Base-by-base conservation (phyloP, 2,888 invertebrate species). In the Plagiodera versicolora region DNA sequence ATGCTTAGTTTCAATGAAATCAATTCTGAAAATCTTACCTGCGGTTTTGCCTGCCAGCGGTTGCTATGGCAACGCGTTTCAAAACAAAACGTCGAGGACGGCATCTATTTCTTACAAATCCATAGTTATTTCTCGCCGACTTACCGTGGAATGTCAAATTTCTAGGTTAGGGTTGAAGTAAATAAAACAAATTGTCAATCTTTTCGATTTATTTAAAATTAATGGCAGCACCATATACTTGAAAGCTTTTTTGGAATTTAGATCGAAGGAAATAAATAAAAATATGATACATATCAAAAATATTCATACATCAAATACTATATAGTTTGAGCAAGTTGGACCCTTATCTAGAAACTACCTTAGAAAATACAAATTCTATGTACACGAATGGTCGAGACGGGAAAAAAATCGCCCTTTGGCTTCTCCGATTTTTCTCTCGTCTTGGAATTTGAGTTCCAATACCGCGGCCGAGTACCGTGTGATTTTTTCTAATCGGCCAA, bases 301-400 rank as follows among this genome's bases (percentile, higher is more conserved):
- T 71, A 72, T 67, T 64, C 70, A 68, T 71, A 71, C 68, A 71
- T 67, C 70, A 70, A 72, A 70, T 67, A 71, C 54, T 68, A 71
- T 69, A 71, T 70, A 71, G 74, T 80, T n/a, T 79, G 80, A 79
- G 79, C 80, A 80, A 79, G 77, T 79, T 79, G 79, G 78, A 77
- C 77, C 72, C 77, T 73, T 77, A 75, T 71, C 72, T 76, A 75
- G 70, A 63, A 69, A 67, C 63, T 63, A 65, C 39, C 63, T 67
- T 66, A 57, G 68, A 69, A 66, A 70, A 67, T 57, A 62, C 67
- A 66, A 69, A 53, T 64, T 68, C 64, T 72, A 73, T 74, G 63
- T 73, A 74, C 71, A 73, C 66, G 67, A 14, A 1, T 2, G 11
- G 14, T 39, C 14, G 3, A 39, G 39, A 39, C 14, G 39, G 14